These are phyloP conservation scores for Smutsia temminckii DNA, from an alignment of 2,797 vertebrate genomes.

Conservation along the genomic window DNA sequence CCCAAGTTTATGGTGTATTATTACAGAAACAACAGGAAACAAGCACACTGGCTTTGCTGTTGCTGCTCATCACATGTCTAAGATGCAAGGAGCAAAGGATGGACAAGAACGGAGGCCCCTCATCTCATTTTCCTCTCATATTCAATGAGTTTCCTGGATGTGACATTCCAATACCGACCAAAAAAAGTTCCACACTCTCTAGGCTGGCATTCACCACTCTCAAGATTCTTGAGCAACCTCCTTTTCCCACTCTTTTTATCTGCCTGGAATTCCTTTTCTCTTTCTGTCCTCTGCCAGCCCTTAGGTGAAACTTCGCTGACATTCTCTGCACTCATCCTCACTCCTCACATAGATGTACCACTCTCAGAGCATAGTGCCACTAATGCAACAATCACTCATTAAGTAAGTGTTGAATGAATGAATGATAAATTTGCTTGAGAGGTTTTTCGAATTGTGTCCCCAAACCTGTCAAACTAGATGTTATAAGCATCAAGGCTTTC, in stretches of 20 bases:
- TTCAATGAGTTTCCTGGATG: neutral
- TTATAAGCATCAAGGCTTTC: neutral
- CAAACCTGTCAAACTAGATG: neutral
- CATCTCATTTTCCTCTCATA: neutral
- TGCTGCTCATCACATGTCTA: neutral
- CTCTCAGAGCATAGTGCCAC: neutral
- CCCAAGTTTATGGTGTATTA: neutral
- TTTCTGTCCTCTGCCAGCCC: neutral
- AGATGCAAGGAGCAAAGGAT: neutral
- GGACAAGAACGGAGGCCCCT: neutral
- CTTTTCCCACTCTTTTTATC: neutral
- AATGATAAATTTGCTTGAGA: neutral
- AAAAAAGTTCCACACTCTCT: neutral
- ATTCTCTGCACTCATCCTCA: neutral
- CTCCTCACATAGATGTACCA: neutral
- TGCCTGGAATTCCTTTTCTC: neutral
- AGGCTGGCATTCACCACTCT: neutral
- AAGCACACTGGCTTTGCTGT: neutral
- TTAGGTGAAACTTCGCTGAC: neutral
- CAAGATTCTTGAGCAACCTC: neutral
- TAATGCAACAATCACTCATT: neutral
- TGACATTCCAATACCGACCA: neutral
- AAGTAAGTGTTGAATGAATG: neutral
- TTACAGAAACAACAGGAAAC: neutral
- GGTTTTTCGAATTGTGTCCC: neutral